Percentiles rank a stretch among this genome's conserved stretches.
Conservation (phyloP, 2,113 vertebrate species). For the Atherinomorus stipes region DNA sequence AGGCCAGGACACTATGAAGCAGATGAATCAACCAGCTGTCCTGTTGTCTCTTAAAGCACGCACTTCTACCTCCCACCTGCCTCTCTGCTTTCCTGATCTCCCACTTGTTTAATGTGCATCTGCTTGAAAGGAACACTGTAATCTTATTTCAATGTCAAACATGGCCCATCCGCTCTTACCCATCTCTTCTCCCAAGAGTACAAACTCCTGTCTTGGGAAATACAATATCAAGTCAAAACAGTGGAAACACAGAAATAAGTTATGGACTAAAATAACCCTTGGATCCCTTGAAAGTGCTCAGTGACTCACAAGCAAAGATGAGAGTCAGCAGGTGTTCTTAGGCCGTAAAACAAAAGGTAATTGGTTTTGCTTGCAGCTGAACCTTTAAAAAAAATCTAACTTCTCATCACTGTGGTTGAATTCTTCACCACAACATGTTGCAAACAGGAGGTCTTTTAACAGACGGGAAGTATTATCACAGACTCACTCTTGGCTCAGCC, state of each 20-base stretch:
- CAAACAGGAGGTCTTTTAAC: constrained; percentile 31
- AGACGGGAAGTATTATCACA: constrained; percentile 52
- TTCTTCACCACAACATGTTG: constrained; percentile 16
- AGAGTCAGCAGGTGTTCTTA: constrained; percentile 52
- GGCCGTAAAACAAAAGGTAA: constrained; percentile 52
- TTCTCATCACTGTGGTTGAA: constrained; percentile 43
- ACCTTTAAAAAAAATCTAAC: constrained; percentile 1
- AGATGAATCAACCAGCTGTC: constrained; percentile 76
- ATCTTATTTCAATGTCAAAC: constrained; percentile 71
- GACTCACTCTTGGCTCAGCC: constrained; percentile 38
- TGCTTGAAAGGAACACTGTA: constrained; percentile 58
- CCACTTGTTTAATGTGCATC: constrained; percentile 62
- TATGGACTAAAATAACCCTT: constrained; percentile 49
- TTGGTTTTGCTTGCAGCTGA: constrained; percentile 61
- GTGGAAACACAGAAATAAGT: constrained; percentile 54
- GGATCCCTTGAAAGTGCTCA: constrained; percentile 58
- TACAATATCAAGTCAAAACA: constrained; percentile 74
- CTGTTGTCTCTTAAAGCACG: constrained; percentile 43
- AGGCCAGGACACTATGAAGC: constrained; percentile 29
- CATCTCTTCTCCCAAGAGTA: constrained; percentile 44
- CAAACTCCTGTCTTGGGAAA: constrained; percentile 67
- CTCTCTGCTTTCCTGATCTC: constrained; percentile 57
- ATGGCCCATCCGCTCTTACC: constrained; percentile 56
- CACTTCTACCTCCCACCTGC: constrained; percentile 57
- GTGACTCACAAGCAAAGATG: constrained; percentile 51